A percentile compares a stretch with the other conserved stretches of the same genome.
Conservation (phyloP, 2,797 vertebrate species). For the Enteromius thamalakanensis region DNA sequence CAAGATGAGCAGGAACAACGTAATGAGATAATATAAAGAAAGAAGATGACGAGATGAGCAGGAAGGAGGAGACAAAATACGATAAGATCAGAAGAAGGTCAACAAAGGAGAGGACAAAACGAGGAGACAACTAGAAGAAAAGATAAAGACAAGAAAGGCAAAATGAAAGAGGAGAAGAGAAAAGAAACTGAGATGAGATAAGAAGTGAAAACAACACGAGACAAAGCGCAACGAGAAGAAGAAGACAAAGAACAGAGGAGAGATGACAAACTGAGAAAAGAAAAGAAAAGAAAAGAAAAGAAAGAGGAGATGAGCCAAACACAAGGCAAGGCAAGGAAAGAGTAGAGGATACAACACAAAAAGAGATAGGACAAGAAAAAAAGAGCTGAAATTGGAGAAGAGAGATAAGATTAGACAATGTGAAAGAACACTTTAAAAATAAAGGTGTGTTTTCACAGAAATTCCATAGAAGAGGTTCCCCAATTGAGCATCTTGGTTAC, state of each 20-base stretch:
- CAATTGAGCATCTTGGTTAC: not conserved
- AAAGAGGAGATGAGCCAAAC: constrained; percentile 22
- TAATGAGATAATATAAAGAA: not conserved
- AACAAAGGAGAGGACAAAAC: not conserved
- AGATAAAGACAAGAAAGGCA: not conserved
- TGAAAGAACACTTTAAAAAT: not conserved
- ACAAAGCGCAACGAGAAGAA: not conserved
- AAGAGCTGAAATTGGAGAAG: not conserved
- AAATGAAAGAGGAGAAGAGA: not conserved
- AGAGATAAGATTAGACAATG: not conserved
- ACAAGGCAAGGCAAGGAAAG: not conserved
- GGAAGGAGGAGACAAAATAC: not conserved
- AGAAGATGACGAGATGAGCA: not conserved
- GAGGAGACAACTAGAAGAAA: not conserved
- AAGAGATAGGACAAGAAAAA: not conserved
- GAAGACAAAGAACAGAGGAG: not conserved
- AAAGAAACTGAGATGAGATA: not conserved
- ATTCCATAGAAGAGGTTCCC: not conserved
- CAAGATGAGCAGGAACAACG: not conserved
- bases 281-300: not conserved
- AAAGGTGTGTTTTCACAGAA: not conserved
- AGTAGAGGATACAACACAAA: not conserved
- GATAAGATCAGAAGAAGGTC: not conserved
- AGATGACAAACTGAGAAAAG: not conserved
- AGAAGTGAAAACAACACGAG: not conserved